Evolutionary conservation across 2,888 invertebrate species (phyloP).

Genomic region (Spodoptera picta): DNA sequence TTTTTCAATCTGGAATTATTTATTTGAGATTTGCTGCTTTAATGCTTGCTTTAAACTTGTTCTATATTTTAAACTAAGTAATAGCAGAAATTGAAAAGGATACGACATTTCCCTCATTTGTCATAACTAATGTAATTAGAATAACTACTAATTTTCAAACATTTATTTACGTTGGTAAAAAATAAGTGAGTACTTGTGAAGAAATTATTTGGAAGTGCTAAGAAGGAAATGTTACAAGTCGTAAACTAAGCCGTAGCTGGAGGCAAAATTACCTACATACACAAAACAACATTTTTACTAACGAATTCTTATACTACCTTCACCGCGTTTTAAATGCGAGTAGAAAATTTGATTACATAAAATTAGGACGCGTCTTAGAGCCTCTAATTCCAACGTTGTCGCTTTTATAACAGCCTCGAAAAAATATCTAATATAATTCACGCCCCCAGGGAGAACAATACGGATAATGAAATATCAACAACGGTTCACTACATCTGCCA

Average conservation of each 20-base stretch:
- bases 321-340: conserved; percentile 66
- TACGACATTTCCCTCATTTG: too few relatives aligned
- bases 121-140: too few relatives aligned
- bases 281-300: conserved; percentile 29
- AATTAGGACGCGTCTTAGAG: conserved; percentile 72
- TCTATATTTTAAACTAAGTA: too few relatives aligned
- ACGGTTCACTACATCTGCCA: conserved; percentile 58
- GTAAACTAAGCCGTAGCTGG: conserved; percentile 23
- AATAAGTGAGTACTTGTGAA: too few relatives aligned
- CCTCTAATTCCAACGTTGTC: conserved; percentile 74
- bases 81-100: too few relatives aligned
- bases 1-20: too few relatives aligned
- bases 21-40: too few relatives aligned
- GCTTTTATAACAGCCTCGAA: conserved; percentile 71
- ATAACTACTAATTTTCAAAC: too few relatives aligned
- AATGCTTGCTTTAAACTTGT: too few relatives aligned
- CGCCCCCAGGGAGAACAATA: conserved; percentile 68
- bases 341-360: conserved; percentile 77
- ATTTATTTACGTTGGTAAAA: too few relatives aligned
- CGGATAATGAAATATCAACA: conserved; percentile 80
- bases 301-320: conserved; percentile 52
- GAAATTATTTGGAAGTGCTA: conserved; percentile 16
- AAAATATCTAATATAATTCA: conserved; percentile 75
- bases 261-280: conserved; percentile 2
- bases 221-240: conserved; percentile 7